Base-by-base conservation (phyloP, 2,888 invertebrate species). In the Phaedon cochleariae region DNA sequence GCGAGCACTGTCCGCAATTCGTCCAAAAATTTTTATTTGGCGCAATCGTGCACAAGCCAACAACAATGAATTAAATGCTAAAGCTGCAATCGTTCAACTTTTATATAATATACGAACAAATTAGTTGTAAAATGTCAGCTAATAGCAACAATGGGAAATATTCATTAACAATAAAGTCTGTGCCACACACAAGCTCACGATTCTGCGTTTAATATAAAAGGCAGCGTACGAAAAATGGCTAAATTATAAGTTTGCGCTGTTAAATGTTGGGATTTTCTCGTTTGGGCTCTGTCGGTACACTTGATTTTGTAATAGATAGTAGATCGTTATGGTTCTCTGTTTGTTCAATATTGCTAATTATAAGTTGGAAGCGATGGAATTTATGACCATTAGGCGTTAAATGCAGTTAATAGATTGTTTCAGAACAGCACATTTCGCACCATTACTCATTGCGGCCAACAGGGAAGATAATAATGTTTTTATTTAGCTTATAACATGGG, bases 121-220 rank as follows among this genome's bases (percentile, higher is more conserved):
- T 68, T 68, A 65, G 59, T 58, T 62, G 62, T 49, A 68, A 62
- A 68, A 68, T 65, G 64, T 68, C 68, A 68, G 64, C 58, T 64
- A 61, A 67, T 64, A 48, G 59, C 48, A 67, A 67, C 67, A 67
- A 67, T 67, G 62, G 64, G 45, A 64, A 64, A 63, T 65, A 68
- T 65, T 73, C 72, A 74, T 75, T 75, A 73, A 58, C 53, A 52
- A 71, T 70, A 71, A 70, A 69, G 59, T 61, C 62, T 64, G 66
- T 67, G 69, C 72, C 72, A 74, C 72, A 73, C 73, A 73, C 73
- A 71, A 72, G 70, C 69, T 73, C 73, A 73, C 72, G 73, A 73
- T 51, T 46, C 31, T 62, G 26, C 61, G 61, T 65, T 61, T 21
- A 46, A 52, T 62, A 60, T 31, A 22, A 15, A 29, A 53, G 29